phyloP scores from a whole-genome alignment of 2,888 invertebrate species.

The Aspidiotus destructor region DNA sequence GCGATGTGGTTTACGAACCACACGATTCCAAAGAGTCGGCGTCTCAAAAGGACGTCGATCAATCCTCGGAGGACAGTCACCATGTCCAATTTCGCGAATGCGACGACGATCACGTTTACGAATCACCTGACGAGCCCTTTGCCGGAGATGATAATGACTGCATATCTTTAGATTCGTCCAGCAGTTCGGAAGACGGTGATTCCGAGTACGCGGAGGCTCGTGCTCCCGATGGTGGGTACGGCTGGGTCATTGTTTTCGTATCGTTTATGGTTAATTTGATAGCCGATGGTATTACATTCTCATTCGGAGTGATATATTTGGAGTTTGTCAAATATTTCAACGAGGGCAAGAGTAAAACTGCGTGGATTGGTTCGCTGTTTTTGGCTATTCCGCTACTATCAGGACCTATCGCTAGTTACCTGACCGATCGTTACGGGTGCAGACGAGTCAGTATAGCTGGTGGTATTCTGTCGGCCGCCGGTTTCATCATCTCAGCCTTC shows the following conservation, averaged over 20 bases:
- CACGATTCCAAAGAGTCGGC: not conserved
- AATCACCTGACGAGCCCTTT: conserved; percentile 25
- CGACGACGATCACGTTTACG: conserved; percentile 32
- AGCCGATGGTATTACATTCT: conserved; percentile 85
- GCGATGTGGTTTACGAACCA: not conserved
- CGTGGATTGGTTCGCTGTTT: conserved; percentile 82
- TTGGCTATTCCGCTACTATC: conserved; percentile 83
- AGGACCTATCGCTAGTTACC: conserved; percentile 72
- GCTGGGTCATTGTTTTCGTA: conserved; percentile 83
- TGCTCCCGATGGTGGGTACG: conserved; percentile 83
- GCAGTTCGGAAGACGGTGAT: conserved; percentile 52
- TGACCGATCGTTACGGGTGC: conserved; percentile 72
- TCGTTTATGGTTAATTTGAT: conserved; percentile 83
- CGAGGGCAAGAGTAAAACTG: conserved; percentile 71
- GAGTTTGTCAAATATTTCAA: conserved; percentile 77
- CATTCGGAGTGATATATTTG: conserved; percentile 80
- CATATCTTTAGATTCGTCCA: conserved; percentile 33
- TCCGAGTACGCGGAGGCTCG: conserved; percentile 56
- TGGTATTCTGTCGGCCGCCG: conserved; percentile 61
- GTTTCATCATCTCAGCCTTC: conserved; percentile 67
- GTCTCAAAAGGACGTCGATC: not conserved
- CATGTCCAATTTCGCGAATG: conserved; percentile 20
- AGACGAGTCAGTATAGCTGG: conserved; percentile 68
- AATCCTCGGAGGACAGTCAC: conserved; percentile 11
- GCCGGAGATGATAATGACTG: conserved; percentile 34